Evolutionary conservation across 2,113 vertebrate species (phyloP), one percentile per base, ranked within the genome.

Genomic region (Lophotis ruficrista): DNA sequence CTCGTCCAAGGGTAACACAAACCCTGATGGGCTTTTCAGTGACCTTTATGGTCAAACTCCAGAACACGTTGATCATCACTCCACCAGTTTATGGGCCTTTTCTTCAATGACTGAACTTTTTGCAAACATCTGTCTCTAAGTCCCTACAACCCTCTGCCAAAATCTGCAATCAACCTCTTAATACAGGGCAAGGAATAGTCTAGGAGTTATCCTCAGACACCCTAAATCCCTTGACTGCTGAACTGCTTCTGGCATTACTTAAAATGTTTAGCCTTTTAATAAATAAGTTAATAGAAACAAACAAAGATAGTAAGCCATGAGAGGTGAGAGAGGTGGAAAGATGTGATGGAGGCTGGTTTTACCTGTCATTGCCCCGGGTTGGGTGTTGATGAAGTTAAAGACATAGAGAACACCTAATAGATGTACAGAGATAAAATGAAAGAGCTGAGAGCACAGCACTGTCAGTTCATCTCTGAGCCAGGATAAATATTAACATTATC

Each of bases 401-500:
- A 79, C 79, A 66, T 17, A 28, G 19, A 75, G 91, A 96, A 85
- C 87, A 94, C 66, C 94, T 91, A 57, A 91, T 69, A 93, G 95
- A 94, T 96, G 85, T 73, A 85, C 76, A 83, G 61, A 95, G 91
- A 97, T 92, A 95, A 90, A 94, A 87, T 25, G 76, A 65, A 76
- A 83, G 60, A 61, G 66, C 37, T 87, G 76, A 94, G 83, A 92
- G 48, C 80, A 85, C 92, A 56, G 79, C 76, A 86, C 68, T 94
- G 95, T 83, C 97, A 92, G 93, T 79, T 94, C 93, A 95, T 89
- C 90, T 97, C 96, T 95, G 93, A 97, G 97, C 96, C 98, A 97
- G 97, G 93, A 98, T 97, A 98, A 99, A 98, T 98, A 98, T 98
- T 98, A 98, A 98, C 98, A 98, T 98, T 98, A 98, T 98, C 98